A percentile compares a stretch with the other conserved stretches of the same genome.
These are phyloP conservation scores for Melanotaenia duboulayi DNA, from an alignment of 2,113 vertebrate genomes.

Conservation along the genomic window DNA sequence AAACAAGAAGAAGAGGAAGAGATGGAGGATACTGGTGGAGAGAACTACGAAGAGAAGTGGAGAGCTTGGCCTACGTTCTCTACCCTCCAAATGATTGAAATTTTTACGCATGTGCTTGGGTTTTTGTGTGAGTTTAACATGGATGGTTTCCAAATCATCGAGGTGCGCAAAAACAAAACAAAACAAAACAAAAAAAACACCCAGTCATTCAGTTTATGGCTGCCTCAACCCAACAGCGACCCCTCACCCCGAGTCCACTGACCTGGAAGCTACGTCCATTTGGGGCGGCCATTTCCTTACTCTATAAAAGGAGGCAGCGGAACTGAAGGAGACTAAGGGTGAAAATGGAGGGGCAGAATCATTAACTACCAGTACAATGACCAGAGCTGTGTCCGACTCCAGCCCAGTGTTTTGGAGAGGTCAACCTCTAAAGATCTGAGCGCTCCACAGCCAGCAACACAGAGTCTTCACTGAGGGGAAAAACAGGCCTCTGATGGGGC, in stretches of 20 bases:
- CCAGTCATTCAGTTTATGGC: conserved; percentile 65
- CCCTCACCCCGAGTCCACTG: conserved; percentile 70
- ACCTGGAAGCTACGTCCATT: conserved; percentile 82
- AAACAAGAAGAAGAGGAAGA: conserved; percentile 26
- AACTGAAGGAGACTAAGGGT: conserved; percentile 67
- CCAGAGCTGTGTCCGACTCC: conserved; percentile 72
- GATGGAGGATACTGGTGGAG: conserved; percentile 3
- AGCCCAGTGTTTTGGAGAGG: conserved; percentile 65
- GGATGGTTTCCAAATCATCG: conserved; percentile 31
- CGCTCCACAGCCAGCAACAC: conserved; percentile 25
- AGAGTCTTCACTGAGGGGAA: conserved; percentile 36
- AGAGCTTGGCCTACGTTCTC: neutral
- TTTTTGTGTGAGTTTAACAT: neutral
- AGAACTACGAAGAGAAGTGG: conserved; percentile 6
- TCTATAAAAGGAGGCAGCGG: conserved; percentile 74
- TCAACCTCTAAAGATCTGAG: conserved; percentile 62
- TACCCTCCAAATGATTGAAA: conserved; percentile 8
- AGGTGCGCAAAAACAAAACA: too few relatives aligned
- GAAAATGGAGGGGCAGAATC: conserved; percentile 73
- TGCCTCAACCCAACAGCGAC: conserved; percentile 61
- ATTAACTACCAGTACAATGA: conserved; percentile 78
- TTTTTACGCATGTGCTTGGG: conserved; percentile 22
- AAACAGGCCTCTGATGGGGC: conserved; percentile 38
- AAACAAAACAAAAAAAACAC: conserved; percentile 40
- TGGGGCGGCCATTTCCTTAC: conserved; percentile 72